Evolutionary conservation across 2,888 invertebrate species (phyloP).

Genomic region (Drosophila limbata): DNA sequence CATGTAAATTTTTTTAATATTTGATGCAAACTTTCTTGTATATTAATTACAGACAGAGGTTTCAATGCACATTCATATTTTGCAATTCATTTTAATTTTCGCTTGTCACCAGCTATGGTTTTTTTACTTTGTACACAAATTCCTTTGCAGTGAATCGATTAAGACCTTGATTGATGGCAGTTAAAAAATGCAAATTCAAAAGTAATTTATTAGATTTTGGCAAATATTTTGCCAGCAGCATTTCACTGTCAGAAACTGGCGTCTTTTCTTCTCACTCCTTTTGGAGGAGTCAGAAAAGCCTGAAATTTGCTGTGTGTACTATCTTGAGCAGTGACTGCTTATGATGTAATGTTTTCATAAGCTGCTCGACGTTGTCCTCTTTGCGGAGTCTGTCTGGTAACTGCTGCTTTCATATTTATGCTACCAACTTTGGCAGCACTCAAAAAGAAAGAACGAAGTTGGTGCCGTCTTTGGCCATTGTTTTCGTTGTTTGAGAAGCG

Average conservation of each 20-base stretch:
- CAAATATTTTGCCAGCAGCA: conserved; percentile 70
- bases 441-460: conserved; percentile 34
- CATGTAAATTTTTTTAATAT: neutral
- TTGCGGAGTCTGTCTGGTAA: conserved; percentile 9
- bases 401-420: conserved; percentile 45
- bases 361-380: conserved; percentile 21
- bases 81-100: neutral
- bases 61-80: neutral
- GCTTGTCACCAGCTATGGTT: neutral
- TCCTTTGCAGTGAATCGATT: neutral
- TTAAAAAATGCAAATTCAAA: neutral
- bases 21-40: neutral
- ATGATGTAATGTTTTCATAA: conserved; percentile 79
- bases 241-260: conserved; percentile 67
- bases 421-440: conserved; percentile 50
- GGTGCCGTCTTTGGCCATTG: conserved; percentile 61
- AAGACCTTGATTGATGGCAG: neutral
- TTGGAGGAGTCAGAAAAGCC: conserved; percentile 24
- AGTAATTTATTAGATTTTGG: conserved; percentile 71
- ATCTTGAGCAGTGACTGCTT: conserved; percentile 48
- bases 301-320: conserved; percentile 13
- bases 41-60: too few relatives aligned
- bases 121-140: neutral
- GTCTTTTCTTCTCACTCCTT: conserved; percentile 23
- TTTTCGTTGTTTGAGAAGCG: conserved; percentile 68